Evolutionary conservation across 2,797 vertebrate species (phyloP).

Genomic region (Pogoniulus pusillus): DNA sequence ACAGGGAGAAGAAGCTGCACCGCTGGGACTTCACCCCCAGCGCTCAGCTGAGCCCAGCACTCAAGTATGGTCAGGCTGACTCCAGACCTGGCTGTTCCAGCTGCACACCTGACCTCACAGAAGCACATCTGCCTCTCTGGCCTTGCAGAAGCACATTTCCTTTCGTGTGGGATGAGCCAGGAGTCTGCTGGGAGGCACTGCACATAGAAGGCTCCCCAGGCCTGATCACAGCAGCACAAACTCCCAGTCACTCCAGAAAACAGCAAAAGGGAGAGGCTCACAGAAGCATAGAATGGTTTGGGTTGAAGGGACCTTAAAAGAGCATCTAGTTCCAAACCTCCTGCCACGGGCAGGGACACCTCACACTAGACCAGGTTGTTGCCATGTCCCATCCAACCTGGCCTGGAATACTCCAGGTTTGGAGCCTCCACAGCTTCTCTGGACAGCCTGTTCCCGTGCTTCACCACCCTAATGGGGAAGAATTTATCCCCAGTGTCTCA

Average conservation of each 20-base stretch:
- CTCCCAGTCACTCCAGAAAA: not conserved
- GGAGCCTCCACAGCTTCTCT: no score
- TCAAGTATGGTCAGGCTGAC: not conserved
- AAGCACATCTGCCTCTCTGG: not conserved
- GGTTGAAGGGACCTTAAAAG: no score
- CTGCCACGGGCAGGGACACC: no score
- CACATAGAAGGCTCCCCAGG: not conserved
- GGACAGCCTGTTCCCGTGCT: no score
- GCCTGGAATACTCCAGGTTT: no score
- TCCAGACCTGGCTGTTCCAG: not conserved
- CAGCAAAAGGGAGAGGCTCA: not conserved
- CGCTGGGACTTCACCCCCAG: not conserved
- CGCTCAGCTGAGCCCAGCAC: not conserved
- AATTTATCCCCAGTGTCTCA: no score
- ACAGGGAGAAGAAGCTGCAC: not conserved
- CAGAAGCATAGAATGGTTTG: no score
- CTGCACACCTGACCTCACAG: not conserved
- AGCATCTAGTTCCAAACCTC: no score
- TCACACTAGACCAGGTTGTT: no score
- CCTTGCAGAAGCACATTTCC: not conserved
- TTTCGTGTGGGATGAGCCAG: not conserved
- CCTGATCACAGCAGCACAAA: not conserved
- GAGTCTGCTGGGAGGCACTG: not conserved
- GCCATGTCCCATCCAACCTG: no score
- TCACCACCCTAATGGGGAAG: no score